Evolutionary conservation across 2,888 invertebrate species (phyloP), one percentile per base, ranked within the genome.

Genomic region (Standfussiana lucernea): DNA sequence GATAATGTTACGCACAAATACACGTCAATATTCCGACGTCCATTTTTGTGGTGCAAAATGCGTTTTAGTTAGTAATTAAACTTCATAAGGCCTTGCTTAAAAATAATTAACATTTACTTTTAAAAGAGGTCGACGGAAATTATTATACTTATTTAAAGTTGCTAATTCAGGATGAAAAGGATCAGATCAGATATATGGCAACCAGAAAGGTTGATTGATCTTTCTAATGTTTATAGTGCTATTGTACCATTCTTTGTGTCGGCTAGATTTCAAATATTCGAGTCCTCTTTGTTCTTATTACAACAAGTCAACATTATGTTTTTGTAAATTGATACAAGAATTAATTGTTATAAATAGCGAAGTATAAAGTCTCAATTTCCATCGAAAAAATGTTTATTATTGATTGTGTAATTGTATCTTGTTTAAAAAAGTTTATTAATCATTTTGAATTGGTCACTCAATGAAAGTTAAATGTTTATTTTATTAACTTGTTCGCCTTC

Each of bases 311-410:
- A 4, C 24, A 45, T 24, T 28, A 42, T 82, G 80, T 82, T 88
- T 82, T 81, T 79, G 82, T 85, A 85, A 86, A 81, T 28, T 47
- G 80, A 87, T 64, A 80, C 86, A 80, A 82, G 66, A 79, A 80
- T 78, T 61, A 75, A 77, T 75, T 83, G 76, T 79, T 88, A 76
- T 80, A 80, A 87, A 85, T 78, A 83, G 80, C 83, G 74, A 83
- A 42, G 56, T 56, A 56, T 74, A 66, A n/a, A 7, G 81, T 84
- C 84, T 82, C 79, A 82, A 84, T 81, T 87, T 87, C 85, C 82
- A 83, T 70, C 77, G 76, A 77, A 88, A 59, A 87, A 82, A 77
- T 83, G 72, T 88, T 88, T 90, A 77, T 90, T 89, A 88, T 90
- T 89, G 86, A 88, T 86, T 86, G 86, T 89, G 87, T 89, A 87